A percentile compares a stretch with the other conserved stretches of the same genome.
These are phyloP conservation scores for Drosophila kokeensis DNA, from an alignment of 2,888 invertebrate genomes.

Conservation along the genomic window DNA sequence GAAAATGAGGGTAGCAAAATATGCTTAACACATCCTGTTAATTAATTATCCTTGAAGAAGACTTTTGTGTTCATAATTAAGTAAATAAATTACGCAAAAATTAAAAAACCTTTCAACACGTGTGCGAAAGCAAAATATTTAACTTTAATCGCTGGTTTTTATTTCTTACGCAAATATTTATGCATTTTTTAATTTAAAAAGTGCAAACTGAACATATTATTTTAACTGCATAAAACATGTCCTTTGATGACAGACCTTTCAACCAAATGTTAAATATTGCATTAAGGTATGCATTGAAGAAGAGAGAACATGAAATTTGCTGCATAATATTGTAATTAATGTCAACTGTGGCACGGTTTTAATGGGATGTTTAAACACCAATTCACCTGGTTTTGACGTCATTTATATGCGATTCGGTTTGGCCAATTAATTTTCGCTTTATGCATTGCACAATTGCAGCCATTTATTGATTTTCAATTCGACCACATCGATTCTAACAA, in stretches of 20 bases:
- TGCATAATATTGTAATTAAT: not conserved
- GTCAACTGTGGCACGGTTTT: not conserved
- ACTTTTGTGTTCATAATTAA: slow-evolving; percentile 52
- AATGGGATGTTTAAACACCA: not conserved
- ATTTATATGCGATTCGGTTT: slow-evolving; percentile 34
- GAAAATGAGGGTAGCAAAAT: slow-evolving; percentile 4
- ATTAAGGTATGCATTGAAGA: not conserved
- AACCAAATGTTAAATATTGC: not conserved
- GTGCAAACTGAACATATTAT: not conserved
- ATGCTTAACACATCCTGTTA: slow-evolving; percentile 11
- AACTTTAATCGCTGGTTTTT: not conserved
- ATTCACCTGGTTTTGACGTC: not conserved
- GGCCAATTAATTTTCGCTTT: slow-evolving; percentile 53
- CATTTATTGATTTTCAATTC: slow-evolving; percentile 64
- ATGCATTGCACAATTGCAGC: slow-evolving; percentile 33
- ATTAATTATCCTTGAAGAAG: slow-evolving; percentile 46
- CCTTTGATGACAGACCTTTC: not conserved
- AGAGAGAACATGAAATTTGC: not conserved
- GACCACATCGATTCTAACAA: slow-evolving; percentile 19
- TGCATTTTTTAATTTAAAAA: not conserved
- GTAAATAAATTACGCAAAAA: slow-evolving; percentile 37
- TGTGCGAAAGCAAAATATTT: not conserved
- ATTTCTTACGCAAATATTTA: not conserved
- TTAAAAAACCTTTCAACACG: not conserved
- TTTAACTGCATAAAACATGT: not conserved